phyloP scores from a whole-genome alignment of 2,113 vertebrate genomes.

The Alces alces region DNA sequence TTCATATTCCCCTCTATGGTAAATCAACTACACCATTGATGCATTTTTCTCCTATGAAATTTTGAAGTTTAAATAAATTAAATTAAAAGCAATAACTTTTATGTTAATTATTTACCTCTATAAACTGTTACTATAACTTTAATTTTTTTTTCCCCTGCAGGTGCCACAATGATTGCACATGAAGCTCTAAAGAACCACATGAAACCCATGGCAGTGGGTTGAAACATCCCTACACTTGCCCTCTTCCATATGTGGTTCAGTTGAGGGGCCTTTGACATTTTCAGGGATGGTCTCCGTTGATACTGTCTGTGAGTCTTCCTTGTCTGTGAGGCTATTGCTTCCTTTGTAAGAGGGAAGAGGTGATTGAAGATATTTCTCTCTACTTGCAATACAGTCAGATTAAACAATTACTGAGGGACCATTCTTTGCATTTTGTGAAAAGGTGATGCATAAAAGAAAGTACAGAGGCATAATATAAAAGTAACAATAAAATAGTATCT shows the following conservation, averaged over 20 bases:
- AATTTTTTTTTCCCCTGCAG: background rate
- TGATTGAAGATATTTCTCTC: background rate
- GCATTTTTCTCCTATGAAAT: background rate
- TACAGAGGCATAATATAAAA: background rate
- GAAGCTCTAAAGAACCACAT: background rate
- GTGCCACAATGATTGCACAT: background rate
- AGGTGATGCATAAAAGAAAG: background rate
- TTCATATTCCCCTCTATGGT: background rate
- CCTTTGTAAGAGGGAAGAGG: background rate
- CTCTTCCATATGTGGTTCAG: background rate
- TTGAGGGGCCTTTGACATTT: background rate
- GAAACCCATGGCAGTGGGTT: rapidly evolving
- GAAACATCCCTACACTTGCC: rapidly evolving
- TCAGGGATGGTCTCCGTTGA: background rate
- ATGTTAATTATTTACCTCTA: background rate
- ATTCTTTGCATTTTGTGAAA: background rate
- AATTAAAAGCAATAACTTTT: background rate
- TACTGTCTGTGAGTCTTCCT: background rate
- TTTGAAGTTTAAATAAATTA: background rate
- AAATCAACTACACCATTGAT: background rate
- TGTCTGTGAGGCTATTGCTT: background rate
- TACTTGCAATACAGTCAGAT: background rate
- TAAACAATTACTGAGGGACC: background rate
- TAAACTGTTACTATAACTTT: background rate
- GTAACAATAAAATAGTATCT: background rate